Conservation (phyloP, 2,113 vertebrate species). For the Pterophyllum scalare region DNA sequence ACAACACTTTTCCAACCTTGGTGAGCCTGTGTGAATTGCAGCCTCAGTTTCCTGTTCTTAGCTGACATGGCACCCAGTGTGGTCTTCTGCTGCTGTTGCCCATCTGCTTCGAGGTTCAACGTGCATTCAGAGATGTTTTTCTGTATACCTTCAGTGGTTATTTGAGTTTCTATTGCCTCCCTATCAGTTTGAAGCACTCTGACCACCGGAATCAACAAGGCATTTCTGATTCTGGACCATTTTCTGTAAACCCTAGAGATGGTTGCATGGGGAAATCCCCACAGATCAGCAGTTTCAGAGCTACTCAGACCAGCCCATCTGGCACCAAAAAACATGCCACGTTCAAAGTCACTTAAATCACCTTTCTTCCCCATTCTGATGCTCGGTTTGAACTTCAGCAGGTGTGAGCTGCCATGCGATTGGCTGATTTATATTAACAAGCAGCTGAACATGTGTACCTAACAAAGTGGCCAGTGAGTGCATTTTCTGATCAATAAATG, state of each 20-base stretch:
- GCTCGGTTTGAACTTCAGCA: no score
- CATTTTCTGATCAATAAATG: no score
- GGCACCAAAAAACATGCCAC: no score
- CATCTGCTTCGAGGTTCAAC: not conserved
- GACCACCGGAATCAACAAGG: not conserved
- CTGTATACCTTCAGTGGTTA: not conserved
- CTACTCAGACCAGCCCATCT: not conserved
- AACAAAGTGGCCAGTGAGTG: not conserved
- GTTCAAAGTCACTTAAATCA: no score
- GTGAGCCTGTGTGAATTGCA: not conserved
- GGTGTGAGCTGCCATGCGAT: no score
- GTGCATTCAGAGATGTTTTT: not conserved
- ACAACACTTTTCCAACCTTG: not conserved
- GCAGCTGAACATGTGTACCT: not conserved
- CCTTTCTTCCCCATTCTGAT: no score
- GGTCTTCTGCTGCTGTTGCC: not conserved
- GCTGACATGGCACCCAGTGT: not conserved
- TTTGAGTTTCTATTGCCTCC: not conserved
- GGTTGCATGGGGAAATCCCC: not conserved
- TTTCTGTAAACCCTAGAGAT: not conserved
- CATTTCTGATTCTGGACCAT: not conserved
- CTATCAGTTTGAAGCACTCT: not conserved
- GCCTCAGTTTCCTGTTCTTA: not conserved
- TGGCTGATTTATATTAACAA: no score
- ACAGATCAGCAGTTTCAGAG: not conserved